Evolutionary conservation across 2,113 vertebrate genomes (phyloP), one percentile per base, ranked within the genome.

Genomic region (Onychostoma macrolepis): DNA sequence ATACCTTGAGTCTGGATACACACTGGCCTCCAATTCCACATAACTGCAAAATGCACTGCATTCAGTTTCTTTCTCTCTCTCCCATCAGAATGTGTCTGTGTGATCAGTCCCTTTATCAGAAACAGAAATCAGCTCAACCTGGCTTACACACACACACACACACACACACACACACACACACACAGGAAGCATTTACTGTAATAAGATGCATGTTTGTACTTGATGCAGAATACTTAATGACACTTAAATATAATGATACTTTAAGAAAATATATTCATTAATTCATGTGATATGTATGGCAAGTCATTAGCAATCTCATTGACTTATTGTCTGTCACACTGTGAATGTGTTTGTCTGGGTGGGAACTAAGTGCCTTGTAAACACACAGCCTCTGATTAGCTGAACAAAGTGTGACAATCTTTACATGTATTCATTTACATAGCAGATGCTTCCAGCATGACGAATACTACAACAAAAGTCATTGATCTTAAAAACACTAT

Each of bases 311-410:
- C 28, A 67, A 67, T 30, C 63, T 30, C 63, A 67, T 28, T 67
- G 63, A 67, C 63, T 67, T 65, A 4, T 65, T 28, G 63, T 65
- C 61, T 65, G 10, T 30, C 63, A 67, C 63, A 58, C 56, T 58
- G 56, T 65, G 26, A 65, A 65, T 65, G 58, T 65, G 63, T 65
- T 65, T 28, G 63, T 67, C n/a, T 30, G n/a, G n/a, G 63, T 67
- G 63, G 4, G 63, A 67, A 26, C 38, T 76, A 7, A 9, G 24
- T 45, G 41, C 12, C 1, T 3, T 26, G 38, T 17, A 45, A 45
- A 45, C 72, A 26, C 36, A 41, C n/a, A 48, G 41, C n/a, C 41
- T 28, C 17, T 75, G 38, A 45, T 75, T 43, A 8, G 24, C 72
- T 72, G 30, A 71, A 24, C 33, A 38, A 41, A 69, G 11, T 56